phyloP scores from a whole-genome alignment of 2,888 invertebrate genomes.

The Epicampocera succincta region DNA sequence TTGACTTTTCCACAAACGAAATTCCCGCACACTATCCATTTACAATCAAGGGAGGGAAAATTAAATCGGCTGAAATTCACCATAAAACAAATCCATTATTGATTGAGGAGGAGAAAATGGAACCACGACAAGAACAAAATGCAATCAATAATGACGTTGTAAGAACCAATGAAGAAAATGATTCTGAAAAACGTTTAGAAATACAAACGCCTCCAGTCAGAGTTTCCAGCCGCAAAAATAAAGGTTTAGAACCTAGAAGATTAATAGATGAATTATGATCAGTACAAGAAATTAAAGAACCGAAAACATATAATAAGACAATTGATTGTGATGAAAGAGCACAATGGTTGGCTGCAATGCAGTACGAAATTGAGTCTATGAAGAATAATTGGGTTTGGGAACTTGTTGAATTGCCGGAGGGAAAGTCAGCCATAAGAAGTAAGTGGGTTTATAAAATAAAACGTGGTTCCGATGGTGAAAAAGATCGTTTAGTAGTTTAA shows the following conservation, averaged over 20 bases:
- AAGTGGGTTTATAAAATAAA: no score
- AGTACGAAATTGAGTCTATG: slow-evolving; percentile 41
- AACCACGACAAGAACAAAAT: background rate
- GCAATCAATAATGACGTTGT: slow-evolving; percentile 1
- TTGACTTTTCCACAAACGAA: no score
- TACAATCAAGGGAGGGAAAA: no score
- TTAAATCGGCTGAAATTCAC: background rate
- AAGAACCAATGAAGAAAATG: background rate
- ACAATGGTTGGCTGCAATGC: slow-evolving; percentile 38
- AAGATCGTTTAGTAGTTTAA: no score
- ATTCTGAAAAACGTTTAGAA: background rate
- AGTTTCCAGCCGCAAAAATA: slow-evolving; percentile 38
- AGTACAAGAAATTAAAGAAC: slow-evolving; percentile 32
- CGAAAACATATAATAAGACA: slow-evolving; percentile 24
- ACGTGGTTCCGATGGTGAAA: no score
- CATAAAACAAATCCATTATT: background rate
- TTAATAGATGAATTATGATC: slow-evolving; percentile 46
- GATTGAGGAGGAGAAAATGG: slow-evolving; percentile 18
- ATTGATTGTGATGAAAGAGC: background rate
- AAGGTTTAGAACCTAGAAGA: slow-evolving; percentile 20
- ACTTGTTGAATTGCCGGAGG: no score
- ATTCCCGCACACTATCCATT: no score
- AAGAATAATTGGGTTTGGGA: slow-evolving; percentile 38
- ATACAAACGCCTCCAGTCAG: background rate
- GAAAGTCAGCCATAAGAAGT: no score